Evolutionary conservation across 2,797 vertebrate species (phyloP).

Genomic region (Crypturellus tataupa): DNA sequence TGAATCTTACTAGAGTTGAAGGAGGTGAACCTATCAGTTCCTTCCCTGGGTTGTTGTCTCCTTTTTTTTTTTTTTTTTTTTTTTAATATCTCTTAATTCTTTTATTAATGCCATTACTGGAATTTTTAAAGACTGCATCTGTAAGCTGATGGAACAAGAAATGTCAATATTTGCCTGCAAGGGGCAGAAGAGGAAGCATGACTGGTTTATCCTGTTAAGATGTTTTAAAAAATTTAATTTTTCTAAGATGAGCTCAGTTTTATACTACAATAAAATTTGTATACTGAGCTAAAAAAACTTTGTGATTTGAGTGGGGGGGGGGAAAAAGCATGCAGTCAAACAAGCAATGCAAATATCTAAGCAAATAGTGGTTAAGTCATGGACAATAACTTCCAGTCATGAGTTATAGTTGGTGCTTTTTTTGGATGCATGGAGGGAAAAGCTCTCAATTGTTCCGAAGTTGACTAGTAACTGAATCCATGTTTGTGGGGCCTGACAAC

Average conservation of each 20-base stretch:
- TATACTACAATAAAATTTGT: conserved; percentile 30
- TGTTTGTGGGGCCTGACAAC: conserved; percentile 46
- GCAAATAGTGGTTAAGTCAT: conserved; percentile 37
- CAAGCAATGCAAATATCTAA: conserved; percentile 42
- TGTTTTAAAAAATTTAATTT: background rate
- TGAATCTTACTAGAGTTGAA: background rate
- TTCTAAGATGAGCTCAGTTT: background rate
- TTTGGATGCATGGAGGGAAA: conserved; percentile 58
- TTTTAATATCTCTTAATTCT: background rate
- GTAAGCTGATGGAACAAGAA: conserved; percentile 48
- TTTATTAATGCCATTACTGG: conserved; percentile 15
- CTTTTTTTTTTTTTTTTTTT: background rate
- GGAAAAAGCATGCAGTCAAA: conserved; percentile 24
- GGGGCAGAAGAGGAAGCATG: background rate
- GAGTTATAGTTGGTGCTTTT: conserved; percentile 52
- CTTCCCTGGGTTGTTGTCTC: background rate
- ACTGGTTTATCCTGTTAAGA: conserved; percentile 14
- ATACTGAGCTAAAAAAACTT: conserved; percentile 28
- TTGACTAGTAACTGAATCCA: conserved; percentile 47
- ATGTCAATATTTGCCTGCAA: conserved; percentile 61
- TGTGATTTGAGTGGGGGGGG: conserved; percentile 12
- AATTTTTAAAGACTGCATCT: conserved; percentile 45
- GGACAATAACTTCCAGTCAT: conserved; percentile 56
- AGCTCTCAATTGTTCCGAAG: conserved; percentile 66
- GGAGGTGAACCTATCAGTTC: background rate